These are phyloP conservation scores for Prosapia bicincta DNA, from an alignment of 2,888 invertebrate genomes.

Conservation along the genomic window DNA sequence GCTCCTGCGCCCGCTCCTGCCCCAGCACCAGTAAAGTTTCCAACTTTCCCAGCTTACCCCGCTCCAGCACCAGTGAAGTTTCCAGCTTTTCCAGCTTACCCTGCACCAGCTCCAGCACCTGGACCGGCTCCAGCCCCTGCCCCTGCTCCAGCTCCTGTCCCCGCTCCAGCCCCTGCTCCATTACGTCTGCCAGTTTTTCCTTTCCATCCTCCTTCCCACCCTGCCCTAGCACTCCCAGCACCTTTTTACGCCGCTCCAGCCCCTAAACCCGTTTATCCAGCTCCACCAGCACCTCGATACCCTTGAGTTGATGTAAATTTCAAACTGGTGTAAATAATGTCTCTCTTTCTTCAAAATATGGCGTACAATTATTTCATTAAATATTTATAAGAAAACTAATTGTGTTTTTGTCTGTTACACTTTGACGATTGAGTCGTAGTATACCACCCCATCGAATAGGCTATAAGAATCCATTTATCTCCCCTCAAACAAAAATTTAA, in stretches of 20 bases:
- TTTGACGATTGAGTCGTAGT: too few relatives aligned
- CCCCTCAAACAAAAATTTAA: too few relatives aligned
- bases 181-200: background rate
- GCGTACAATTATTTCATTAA: background rate
- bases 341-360: background rate
- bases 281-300: background rate
- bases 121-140: background rate
- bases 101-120: background rate
- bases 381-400: background rate
- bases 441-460: too few relatives aligned
- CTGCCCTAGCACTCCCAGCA: background rate
- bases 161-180: background rate
- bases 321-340: background rate
- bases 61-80: background rate
- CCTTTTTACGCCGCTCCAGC: background rate
- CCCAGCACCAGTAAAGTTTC: background rate
- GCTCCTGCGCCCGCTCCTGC: background rate
- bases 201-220: background rate
- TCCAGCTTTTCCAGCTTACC: background rate
- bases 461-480: too few relatives aligned
- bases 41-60: background rate
- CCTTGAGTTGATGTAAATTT: background rate
- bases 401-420: too few relatives aligned
- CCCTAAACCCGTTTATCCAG: background rate
- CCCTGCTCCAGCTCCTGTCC: background rate